Evolutionary conservation across 2,797 vertebrate species (phyloP).

Genomic region (Mormyrus hasselquistii): DNA sequence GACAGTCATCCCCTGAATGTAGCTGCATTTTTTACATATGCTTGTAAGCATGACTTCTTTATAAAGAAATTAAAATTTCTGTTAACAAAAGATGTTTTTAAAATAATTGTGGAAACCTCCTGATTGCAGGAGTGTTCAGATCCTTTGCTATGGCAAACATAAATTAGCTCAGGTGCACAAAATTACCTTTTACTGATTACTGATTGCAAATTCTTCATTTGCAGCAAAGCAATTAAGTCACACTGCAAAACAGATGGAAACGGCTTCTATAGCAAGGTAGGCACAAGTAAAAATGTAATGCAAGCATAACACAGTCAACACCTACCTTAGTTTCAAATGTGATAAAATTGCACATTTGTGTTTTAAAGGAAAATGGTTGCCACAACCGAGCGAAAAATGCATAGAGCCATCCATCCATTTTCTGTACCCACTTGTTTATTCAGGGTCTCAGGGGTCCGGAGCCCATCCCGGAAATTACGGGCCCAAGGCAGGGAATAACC

Average conservation of each 20-base stretch:
- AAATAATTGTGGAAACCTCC: neutral
- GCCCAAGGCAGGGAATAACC: neutral
- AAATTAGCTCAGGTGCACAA: slow-evolving; percentile 4
- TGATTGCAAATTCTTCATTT: slow-evolving; percentile 10
- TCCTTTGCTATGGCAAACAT: neutral
- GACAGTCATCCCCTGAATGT: neutral
- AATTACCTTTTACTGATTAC: slow-evolving; percentile 3
- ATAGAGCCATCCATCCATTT: neutral
- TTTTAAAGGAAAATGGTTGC: neutral
- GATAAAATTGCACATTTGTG: neutral
- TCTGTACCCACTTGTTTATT: neutral
- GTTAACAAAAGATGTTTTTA: neutral
- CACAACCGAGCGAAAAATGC: neutral
- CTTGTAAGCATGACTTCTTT: neutral
- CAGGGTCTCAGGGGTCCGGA: neutral
- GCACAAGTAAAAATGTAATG: neutral
- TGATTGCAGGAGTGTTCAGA: neutral
- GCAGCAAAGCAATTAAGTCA: neutral
- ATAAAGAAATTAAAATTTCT: neutral
- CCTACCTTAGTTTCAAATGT: neutral
- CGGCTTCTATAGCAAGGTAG: neutral
- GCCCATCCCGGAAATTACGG: neutral
- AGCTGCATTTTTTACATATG: neutral
- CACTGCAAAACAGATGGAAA: neutral
- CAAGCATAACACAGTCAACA: neutral